Evolutionary conservation across 2,888 invertebrate genomes (phyloP).

Genomic region (Hoplodrina blanda): DNA sequence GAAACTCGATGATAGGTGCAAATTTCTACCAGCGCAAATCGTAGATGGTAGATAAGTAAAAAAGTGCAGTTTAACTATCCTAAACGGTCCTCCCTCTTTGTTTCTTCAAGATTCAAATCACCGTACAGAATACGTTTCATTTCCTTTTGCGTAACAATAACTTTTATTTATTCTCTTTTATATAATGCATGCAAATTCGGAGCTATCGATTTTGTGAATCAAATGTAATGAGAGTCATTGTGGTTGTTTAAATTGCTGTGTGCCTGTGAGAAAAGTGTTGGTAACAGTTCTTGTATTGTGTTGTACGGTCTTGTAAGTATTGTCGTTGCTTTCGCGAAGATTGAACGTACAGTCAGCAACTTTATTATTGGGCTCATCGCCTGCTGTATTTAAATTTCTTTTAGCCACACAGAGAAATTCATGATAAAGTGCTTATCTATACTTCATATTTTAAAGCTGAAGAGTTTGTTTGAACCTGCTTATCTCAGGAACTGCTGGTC

Average conservation of each 20-base stretch:
- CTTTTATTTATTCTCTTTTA: constrained; percentile 66
- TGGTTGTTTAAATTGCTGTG: constrained; percentile 36
- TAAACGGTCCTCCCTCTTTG: constrained; percentile 66
- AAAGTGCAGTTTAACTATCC: constrained; percentile 69
- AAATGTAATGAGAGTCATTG: constrained; percentile 57
- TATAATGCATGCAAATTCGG: constrained; percentile 66
- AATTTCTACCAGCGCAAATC: constrained; percentile 78
- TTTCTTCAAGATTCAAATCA: constrained; percentile 73
- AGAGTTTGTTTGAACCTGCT: too few relatives aligned
- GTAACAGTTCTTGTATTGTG: constrained; percentile 39
- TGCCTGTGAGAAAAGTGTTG: constrained; percentile 38
- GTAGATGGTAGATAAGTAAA: constrained; percentile 75
- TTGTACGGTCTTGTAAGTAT: constrained; percentile 13
- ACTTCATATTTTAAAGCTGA: too few relatives aligned
- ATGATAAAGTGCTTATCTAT: too few relatives aligned
- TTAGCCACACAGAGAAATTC: too few relatives aligned
- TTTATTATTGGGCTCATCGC: constrained; percentile 3
- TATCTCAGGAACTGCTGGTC: too few relatives aligned
- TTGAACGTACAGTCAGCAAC: constrained; percentile 6
- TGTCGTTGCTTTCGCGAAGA: constrained; percentile 41
- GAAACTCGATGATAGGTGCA: constrained; percentile 76
- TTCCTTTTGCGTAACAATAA: constrained; percentile 70
- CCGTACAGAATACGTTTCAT: constrained; percentile 61
- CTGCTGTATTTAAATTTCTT: constrained; percentile 1
- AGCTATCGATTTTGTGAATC: constrained; percentile 61